Percentiles rank a stretch among this genome's conserved stretches.
Conservation (phyloP, 2,113 vertebrate species). For the Erythrolamprus reginae region DNA sequence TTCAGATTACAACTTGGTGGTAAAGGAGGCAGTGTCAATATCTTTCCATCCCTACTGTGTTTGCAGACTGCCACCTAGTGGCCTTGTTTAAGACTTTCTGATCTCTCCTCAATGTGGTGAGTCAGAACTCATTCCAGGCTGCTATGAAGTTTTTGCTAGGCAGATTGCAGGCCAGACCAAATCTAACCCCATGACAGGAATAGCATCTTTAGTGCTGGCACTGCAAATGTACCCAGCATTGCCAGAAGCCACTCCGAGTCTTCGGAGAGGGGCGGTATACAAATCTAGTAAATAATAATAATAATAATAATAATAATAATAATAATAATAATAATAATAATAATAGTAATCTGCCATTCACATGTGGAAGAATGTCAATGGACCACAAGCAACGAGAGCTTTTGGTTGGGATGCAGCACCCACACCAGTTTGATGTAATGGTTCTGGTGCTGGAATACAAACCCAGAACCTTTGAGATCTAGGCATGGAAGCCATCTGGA, state of each 20-base stretch:
- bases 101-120: neutral
- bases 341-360: conserved; percentile 15
- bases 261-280: too few relatives aligned
- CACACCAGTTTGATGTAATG: neutral
- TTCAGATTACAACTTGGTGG: neutral
- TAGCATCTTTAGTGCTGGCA: neutral
- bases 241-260: too few relatives aligned
- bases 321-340: too few relatives aligned
- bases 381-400: neutral
- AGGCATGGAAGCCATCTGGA: neutral
- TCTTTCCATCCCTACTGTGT: neutral
- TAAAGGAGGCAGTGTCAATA: neutral
- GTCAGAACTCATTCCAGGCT: neutral
- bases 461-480: neutral
- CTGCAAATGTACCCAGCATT: neutral
- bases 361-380: conserved; percentile 19
- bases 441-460: neutral
- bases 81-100: neutral
- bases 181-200: neutral
- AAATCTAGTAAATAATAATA: too few relatives aligned
- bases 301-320: too few relatives aligned
- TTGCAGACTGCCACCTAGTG: neutral
- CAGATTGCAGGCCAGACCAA: neutral
- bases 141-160: neutral
- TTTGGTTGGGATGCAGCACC: neutral